Percentiles rank a stretch among this genome's conserved stretches.
phyloP scores from a whole-genome alignment of 2,113 vertebrate species.

The Leuciscus idus region DNA sequence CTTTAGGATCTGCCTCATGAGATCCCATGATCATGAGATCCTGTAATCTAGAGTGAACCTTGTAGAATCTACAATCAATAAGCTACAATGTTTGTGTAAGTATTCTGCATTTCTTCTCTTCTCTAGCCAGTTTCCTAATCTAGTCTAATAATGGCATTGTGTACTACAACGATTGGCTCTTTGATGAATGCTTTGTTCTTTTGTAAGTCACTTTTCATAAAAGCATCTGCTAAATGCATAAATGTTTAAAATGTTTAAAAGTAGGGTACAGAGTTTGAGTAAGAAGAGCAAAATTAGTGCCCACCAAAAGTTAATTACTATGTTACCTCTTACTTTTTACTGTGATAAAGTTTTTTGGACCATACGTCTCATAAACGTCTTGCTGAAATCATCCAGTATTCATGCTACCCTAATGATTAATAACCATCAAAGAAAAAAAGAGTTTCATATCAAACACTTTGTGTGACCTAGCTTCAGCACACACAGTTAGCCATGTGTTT shows the following conservation, averaged over 20 bases:
- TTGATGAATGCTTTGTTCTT: too few relatives aligned
- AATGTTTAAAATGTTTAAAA: too few relatives aligned
- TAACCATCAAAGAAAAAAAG: slow-evolving; percentile 19
- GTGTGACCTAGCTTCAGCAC: slow-evolving; percentile 27
- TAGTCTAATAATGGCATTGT: too few relatives aligned
- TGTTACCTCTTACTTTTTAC: background rate
- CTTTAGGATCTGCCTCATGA: background rate
- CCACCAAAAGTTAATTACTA: background rate
- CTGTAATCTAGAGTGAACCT: background rate
- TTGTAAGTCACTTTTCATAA: too few relatives aligned
- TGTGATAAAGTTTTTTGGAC: background rate
- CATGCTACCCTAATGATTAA: slow-evolving; percentile 4
- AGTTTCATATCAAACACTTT: slow-evolving; percentile 28
- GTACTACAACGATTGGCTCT: too few relatives aligned
- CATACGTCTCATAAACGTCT: background rate
- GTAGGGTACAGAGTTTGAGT: background rate
- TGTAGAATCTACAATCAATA: background rate
- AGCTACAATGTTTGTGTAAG: background rate
- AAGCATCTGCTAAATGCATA: too few relatives aligned
- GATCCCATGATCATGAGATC: background rate
- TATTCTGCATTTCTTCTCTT: too few relatives aligned
- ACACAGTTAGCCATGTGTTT: slow-evolving; percentile 14
- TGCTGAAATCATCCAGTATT: background rate
- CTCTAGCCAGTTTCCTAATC: too few relatives aligned
- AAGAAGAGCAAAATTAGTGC: background rate